A percentile compares a stretch with the other conserved stretches of the same genome.
Conservation (phyloP, 2,797 vertebrate genomes). For the Pterois miles region DNA sequence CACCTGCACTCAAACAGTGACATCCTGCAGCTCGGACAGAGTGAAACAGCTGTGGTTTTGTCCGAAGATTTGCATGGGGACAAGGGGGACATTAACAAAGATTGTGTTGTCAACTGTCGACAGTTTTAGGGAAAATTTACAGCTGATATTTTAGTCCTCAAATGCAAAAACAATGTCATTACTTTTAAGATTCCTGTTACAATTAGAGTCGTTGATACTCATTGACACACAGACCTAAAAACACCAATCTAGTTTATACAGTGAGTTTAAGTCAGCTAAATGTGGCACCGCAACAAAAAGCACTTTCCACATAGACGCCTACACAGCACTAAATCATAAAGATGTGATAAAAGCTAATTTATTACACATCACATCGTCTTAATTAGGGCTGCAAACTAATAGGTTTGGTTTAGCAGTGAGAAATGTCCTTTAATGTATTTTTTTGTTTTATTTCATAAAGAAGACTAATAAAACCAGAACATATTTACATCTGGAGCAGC, state of each 20-base stretch:
- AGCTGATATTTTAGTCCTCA: not conserved
- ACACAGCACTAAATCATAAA: not conserved
- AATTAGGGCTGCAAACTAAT: not conserved
- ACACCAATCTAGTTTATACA: not conserved
- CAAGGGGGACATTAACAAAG: not conserved
- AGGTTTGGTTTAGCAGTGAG: too few relatives aligned
- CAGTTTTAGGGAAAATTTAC: too few relatives aligned
- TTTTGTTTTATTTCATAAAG: too few relatives aligned
- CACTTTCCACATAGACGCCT: not conserved
- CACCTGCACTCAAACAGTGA: not conserved
- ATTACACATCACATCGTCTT: not conserved
- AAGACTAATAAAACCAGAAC: too few relatives aligned
- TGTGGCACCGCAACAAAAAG: not conserved
- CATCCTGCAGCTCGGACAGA: not conserved
- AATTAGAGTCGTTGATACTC: not conserved
- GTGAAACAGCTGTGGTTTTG: not conserved
- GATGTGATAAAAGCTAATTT: not conserved
- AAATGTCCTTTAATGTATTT: too few relatives aligned
- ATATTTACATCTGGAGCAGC: too few relatives aligned
- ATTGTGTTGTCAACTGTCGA: not conserved
- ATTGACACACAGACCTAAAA: not conserved
- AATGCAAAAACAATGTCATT: not conserved
- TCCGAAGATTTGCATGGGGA: not conserved
- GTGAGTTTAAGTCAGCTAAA: not conserved
- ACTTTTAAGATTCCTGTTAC: not conserved